Evolutionary conservation across 64 coral and sea anemone genomes (phyloP), one percentile per base, ranked within the genome.

Genomic region (Catalaphyllia jardinei): DNA sequence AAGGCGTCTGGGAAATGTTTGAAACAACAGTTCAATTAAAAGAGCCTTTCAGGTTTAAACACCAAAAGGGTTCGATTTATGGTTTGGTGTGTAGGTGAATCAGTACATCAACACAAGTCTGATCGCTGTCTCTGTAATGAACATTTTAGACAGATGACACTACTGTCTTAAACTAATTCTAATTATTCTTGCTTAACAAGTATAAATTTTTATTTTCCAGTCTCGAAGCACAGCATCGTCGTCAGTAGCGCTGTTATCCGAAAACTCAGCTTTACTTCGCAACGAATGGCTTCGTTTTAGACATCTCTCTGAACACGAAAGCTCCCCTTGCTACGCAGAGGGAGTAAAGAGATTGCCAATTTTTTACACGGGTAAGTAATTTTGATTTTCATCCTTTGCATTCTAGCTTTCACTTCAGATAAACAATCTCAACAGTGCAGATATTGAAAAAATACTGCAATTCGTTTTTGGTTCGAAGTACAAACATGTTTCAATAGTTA

Each of bases 261-360:
- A 92, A 10, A 79, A 87, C 38, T 22, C 77, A 10, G 35, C 59
- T 30, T 18, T 92, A 16, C 18, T 79, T 24, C 86, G 86, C n/a
- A 92, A 92, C 29, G 72, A 92, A 8, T 92, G 95, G 95, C 50
- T 97, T 22, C 89, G 89, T 30, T 97, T 93, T 38, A 88, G 91
- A 27, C 88, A 92, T 5, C 55, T 77, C 0, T 87, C 80, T 31
- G 88, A 91, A 65, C 87, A 96, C 42, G 91, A 93, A 76, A 91
- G 90, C 17, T 71, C 78, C 30, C 76, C 87, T 6, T 88, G 94
- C 24, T 88, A 90, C 73, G 54, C 87, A 0, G 82, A 83, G 20
- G 63, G 63, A 51, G 31, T 67, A 3, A 71, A 76, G 62, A 86
- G 92, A 74, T 65, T 97, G 38, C 95, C 95, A 14, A 57, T 94